Conservation (phyloP, 2,797 vertebrate genomes). For the Fistularia commersonii region DNA sequence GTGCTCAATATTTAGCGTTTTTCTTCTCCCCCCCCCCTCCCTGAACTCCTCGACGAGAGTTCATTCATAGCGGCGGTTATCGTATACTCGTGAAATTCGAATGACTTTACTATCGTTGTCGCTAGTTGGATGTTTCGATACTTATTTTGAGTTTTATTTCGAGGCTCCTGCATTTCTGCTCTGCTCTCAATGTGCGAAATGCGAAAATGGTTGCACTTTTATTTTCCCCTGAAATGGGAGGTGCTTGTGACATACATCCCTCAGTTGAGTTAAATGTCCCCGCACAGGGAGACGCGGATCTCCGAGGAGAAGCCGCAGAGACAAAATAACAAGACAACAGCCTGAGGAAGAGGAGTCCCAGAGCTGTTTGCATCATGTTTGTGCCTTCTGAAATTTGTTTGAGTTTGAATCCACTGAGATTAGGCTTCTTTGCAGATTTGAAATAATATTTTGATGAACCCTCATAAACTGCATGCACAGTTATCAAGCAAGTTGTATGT, state of each 20-base stretch:
- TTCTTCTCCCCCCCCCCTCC: too few relatives aligned
- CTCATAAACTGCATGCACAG: too few relatives aligned
- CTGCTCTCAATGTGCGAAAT: conserved; percentile 1
- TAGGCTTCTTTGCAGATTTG: conserved; percentile 1
- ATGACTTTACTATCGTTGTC: too few relatives aligned
- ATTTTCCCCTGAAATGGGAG: conserved; percentile 42
- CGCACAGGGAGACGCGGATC: conserved; percentile 24
- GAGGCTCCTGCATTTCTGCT: too few relatives aligned
- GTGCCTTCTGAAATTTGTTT: conserved; percentile 32
- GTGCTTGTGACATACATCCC: conserved; percentile 32
- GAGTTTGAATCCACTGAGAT: too few relatives aligned
- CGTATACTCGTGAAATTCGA: too few relatives aligned
- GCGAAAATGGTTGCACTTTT: conserved; percentile 51
- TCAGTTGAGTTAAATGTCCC: conserved; percentile 46
- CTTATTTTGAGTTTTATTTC: too few relatives aligned
- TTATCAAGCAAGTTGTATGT: too few relatives aligned
- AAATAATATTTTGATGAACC: background rate
- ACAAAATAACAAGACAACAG: conserved; percentile 70
- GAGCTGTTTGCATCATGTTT: conserved; percentile 57
- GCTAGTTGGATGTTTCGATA: too few relatives aligned
- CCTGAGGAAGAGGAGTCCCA: conserved; percentile 43
- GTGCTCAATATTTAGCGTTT: too few relatives aligned
- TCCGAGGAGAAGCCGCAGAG: conserved; percentile 40
- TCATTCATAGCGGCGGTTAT: too few relatives aligned
- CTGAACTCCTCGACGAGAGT: too few relatives aligned